Conservation (phyloP, 2,797 vertebrate species). For the Sebastes miniatus region DNA sequence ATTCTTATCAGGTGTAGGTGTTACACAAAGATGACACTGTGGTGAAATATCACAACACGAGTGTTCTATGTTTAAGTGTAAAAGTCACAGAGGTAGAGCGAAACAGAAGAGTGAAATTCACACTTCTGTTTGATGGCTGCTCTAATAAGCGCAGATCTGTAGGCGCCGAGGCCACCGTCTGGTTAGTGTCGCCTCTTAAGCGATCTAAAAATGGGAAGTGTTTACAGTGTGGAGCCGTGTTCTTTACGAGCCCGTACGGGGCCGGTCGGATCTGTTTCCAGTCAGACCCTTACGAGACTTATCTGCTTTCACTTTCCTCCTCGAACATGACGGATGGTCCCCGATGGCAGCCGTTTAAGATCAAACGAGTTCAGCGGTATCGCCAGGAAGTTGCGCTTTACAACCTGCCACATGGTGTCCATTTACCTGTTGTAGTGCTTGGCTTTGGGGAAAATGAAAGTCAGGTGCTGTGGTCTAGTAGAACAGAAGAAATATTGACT, state of each 20-base stretch:
- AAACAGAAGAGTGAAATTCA: neutral
- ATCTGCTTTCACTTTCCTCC: constrained; percentile 67
- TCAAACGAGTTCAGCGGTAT: constrained; percentile 39
- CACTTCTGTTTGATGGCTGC: neutral
- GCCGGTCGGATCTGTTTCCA: constrained; percentile 63
- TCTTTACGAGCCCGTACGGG: constrained; percentile 54
- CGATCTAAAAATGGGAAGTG: constrained; percentile 60
- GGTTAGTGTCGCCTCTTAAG: constrained; percentile 47
- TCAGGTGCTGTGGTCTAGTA: neutral
- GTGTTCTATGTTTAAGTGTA: neutral
- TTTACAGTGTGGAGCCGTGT: constrained; percentile 61
- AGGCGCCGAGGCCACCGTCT: constrained; percentile 16
- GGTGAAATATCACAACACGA: neutral
- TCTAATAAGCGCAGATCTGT: constrained; percentile 1
- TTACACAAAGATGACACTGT: neutral
- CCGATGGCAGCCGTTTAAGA: constrained; percentile 33
- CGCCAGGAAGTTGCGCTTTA: constrained; percentile 16
- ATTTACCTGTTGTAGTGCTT: constrained; percentile 42
- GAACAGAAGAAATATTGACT: neutral
- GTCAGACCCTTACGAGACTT: constrained; percentile 56
- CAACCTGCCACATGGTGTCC: constrained; percentile 50
- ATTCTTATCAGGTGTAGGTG: neutral
- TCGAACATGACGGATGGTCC: constrained; percentile 58
- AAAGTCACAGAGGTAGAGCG: constrained; percentile 1
- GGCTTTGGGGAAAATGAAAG: constrained; percentile 7